These are phyloP conservation scores for Cheirogaleus major DNA, from an alignment of 2,797 vertebrate genomes.

Conservation along the genomic window DNA sequence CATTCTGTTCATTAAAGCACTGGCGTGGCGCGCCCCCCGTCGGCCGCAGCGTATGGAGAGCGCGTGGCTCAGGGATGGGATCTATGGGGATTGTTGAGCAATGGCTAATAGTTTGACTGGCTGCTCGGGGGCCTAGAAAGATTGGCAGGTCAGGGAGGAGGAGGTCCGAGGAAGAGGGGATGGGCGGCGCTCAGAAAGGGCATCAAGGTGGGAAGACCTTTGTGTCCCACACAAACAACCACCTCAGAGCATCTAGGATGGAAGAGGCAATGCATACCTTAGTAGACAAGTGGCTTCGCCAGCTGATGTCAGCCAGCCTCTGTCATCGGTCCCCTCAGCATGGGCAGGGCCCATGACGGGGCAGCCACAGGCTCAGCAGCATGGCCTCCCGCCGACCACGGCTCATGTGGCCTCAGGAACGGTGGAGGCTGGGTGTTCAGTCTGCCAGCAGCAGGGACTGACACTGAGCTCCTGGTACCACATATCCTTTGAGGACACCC, in stretches of 20 bases:
- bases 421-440: background rate
- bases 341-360: background rate
- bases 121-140: no score
- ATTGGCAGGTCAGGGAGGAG: background rate
- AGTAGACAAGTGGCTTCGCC: background rate
- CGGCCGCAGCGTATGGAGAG: background rate
- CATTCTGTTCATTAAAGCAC: rapidly evolving
- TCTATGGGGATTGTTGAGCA: rapidly evolving
- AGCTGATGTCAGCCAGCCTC: background rate
- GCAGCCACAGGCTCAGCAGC: background rate
- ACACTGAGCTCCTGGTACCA: background rate
- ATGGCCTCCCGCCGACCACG: background rate
- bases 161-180: background rate
- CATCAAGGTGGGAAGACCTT: background rate
- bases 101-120: background rate
- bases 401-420: no score
- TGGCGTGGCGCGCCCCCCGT: rapidly evolving
- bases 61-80: rapidly evolving
- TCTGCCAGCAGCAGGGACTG: background rate
- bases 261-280: no score
- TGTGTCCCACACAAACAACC: no score
- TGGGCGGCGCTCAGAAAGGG: no score
- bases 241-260: background rate
- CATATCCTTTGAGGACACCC: background rate
- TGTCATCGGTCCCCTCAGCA: background rate